phyloP scores from a whole-genome alignment of 1,140 invertebrate genomes.

The Scylla paramamosain region DNA sequence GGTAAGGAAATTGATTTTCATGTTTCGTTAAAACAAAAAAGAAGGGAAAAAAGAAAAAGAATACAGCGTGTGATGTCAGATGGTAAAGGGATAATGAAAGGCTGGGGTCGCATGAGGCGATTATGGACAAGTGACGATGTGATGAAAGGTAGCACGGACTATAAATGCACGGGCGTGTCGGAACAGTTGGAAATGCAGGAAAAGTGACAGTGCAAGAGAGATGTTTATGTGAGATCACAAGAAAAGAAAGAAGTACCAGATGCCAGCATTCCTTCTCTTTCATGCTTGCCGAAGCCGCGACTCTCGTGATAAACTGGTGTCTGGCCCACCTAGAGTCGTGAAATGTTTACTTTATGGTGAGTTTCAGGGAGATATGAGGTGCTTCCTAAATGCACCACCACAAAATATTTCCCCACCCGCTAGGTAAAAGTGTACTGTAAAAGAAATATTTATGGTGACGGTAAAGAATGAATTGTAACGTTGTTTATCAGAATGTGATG shows the following conservation, averaged over 20 bases:
- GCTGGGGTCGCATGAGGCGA: too few species aligned
- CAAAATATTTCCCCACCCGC: neutral
- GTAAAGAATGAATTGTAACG: neutral
- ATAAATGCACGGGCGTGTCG: too few species aligned
- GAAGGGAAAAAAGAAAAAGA: too few species aligned
- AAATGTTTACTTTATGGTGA: neutral
- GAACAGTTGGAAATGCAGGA: too few species aligned
- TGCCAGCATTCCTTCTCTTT: neutral
- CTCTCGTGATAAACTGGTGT: neutral
- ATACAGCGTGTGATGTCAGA: too few species aligned
- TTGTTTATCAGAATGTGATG: neutral
- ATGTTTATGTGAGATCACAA: too few species aligned
- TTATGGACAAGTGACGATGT: too few species aligned
- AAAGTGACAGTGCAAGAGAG: too few species aligned
- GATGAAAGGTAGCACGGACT: too few species aligned
- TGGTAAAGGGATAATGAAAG: too few species aligned
- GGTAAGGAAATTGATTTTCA: neutral
- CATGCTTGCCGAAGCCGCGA: neutral
- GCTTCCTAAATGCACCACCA: neutral
- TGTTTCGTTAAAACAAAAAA: too few species aligned
- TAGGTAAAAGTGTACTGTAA: neutral
- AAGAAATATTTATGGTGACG: neutral
- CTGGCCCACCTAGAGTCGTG: neutral
- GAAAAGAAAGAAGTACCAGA: too few species aligned
- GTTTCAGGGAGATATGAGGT: neutral